Evolutionary conservation across 2,113 vertebrate genomes (phyloP).

Genomic region (Candoia aspera): DNA sequence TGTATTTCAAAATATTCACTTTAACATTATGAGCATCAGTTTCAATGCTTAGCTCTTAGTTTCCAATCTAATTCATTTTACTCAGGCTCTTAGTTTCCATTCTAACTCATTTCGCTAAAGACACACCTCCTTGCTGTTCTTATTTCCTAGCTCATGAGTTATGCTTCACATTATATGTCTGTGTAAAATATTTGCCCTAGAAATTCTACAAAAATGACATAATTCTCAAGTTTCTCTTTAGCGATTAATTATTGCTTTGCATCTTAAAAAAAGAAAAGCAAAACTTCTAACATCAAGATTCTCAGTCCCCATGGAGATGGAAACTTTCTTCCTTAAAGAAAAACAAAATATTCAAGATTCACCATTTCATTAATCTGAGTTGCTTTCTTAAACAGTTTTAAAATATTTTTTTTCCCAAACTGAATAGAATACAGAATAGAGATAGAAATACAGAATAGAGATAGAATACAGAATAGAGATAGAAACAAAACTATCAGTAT

Average conservation of each 20-base stretch:
- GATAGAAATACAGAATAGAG: too few relatives aligned
- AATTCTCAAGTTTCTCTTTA: slow-evolving; percentile 5
- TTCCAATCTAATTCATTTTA: neutral
- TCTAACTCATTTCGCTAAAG: neutral
- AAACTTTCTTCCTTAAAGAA: neutral
- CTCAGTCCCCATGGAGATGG: neutral
- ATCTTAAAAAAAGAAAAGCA: neutral
- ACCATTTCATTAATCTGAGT: neutral
- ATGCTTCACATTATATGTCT: neutral
- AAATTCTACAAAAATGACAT: neutral
- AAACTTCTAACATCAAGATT: neutral
- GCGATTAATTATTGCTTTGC: neutral
- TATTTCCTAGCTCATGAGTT: neutral
- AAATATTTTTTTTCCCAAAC: neutral
- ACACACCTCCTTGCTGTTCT: neutral
- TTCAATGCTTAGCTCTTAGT: neutral
- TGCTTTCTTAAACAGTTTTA: neutral
- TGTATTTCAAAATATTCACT: neutral
- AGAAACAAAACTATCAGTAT: neutral
- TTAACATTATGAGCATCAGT: neutral
- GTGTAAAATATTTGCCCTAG: neutral
- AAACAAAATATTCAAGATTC: neutral
- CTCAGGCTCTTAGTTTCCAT: neutral
- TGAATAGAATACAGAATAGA: too few relatives aligned
- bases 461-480: neutral